Conservation (phyloP, 2,888 invertebrate genomes). For the Pristionchus fissidentatus region DNA sequence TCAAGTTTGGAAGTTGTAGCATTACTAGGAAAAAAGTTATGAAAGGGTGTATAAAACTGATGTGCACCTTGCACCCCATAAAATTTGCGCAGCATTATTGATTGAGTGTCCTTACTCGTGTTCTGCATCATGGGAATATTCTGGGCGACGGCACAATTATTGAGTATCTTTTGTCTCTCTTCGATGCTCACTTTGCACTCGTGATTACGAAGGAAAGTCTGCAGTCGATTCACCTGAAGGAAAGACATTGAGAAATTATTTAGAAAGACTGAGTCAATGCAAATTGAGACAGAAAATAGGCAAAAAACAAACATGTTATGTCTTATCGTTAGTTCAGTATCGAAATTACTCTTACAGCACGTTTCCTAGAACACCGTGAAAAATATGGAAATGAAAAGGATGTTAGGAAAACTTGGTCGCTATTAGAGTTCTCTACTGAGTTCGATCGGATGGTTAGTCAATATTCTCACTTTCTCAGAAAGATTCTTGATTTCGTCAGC, state of each 20-base stretch:
- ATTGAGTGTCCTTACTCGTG: constrained; percentile 1
- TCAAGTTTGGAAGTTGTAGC: no score
- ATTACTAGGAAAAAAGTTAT: not conserved
- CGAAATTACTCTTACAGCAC: no score
- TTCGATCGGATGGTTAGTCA: no score
- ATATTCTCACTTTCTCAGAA: constrained; percentile 28
- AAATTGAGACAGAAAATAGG: no score
- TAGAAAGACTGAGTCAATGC: not conserved
- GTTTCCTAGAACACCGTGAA: no score
- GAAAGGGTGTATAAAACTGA: no score
- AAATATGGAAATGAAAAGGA: no score
- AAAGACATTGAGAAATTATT: not conserved
- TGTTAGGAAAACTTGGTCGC: no score
- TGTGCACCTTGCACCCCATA: no score
- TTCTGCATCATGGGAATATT: constrained; percentile 1
- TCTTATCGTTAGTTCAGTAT: no score
- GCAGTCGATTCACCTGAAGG: constrained; percentile 26
- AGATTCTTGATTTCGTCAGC: constrained; percentile 24
- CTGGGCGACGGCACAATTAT: constrained; percentile 8
- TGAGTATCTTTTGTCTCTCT: constrained; percentile 41
- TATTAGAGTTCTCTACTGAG: not conserved
- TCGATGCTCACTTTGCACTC: constrained; percentile 32
- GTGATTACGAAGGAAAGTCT: constrained; percentile 30
- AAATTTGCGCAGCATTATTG: no score
- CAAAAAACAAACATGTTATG: no score